Evolutionary conservation across 2,888 invertebrate genomes (phyloP), one percentile per base, ranked within the genome.

Genomic region (Andrena trimmerana): DNA sequence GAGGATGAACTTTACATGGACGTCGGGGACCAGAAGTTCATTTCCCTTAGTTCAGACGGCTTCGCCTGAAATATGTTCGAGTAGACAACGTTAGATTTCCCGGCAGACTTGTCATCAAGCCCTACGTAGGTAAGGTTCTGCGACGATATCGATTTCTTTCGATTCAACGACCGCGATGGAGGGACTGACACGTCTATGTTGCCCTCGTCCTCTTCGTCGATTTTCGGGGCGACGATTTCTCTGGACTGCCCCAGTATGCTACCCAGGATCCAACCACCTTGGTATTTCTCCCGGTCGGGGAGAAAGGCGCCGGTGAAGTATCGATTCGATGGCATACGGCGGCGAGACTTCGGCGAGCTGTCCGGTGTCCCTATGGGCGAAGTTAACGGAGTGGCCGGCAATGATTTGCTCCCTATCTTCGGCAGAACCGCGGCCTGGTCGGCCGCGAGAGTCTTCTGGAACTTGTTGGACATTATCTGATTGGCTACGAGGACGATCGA

Each of bases 21-120:
- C 8, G 97, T 97, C 0, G 97, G 97, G 6, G 97, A 97, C 97
- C 97, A 97, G 94, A 97, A 97, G 94, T 97, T 97, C 96, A 97
- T 96, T 94, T 97, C 97, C 63, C 97, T 94, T 16, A 97, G 94
- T 91, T 97, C 97, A 0, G 97, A 96, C 0, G 96, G 96, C 91
- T 96, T 96, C 0, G 96, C 95, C 88, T 95, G 95, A 89, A 95
- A 94, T 1, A 89, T 82, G 20, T 84, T 91, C 6, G 76, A 60
- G 5, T 82, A 69, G 27, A 79, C 42, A 24, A 57, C 57, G 83
- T 81, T 90, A 92, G 89, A 90, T 90, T 87, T 94, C 90, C 88
- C 93, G 86, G 93, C 75, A 0, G 91, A 86, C 79, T 93, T 90
- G 5, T 92, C 93, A 1, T 91, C 91, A n/a, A 85, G 89, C 0